Evolutionary conservation across 2,888 invertebrate species (phyloP).

Genomic region (Philhelius pedissequus): DNA sequence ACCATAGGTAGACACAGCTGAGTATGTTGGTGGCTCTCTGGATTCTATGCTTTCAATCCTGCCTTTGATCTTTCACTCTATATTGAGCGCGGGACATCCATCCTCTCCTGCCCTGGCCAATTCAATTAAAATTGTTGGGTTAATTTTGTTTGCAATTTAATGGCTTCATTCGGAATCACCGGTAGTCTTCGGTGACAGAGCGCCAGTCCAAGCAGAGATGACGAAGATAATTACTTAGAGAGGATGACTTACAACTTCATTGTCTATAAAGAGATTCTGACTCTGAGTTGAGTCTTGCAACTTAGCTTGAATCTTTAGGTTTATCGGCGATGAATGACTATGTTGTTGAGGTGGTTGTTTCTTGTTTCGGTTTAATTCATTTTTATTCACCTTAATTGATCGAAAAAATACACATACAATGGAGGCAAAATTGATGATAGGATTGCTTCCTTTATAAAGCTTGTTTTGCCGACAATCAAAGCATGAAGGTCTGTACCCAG

Average conservation of each 20-base stretch:
- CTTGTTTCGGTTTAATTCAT: conserved; percentile 53
- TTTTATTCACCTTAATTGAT: conserved; percentile 60
- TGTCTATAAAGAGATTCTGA: conserved; percentile 29
- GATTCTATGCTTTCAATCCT: conserved; percentile 7
- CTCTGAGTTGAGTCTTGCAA: not conserved
- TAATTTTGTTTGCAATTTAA: conserved; percentile 71
- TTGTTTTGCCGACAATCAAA: not conserved
- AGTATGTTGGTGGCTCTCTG: conserved; percentile 52
- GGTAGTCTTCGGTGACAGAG: not conserved
- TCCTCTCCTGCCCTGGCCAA: conserved; percentile 46
- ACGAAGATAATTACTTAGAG: conserved; percentile 64
- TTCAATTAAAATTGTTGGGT: conserved; percentile 72
- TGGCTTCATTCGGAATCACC: conserved; percentile 67
- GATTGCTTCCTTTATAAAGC: conserved; percentile 17
- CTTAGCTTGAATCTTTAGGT: conserved; percentile 23
- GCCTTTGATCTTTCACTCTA: not conserved
- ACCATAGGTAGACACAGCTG: conserved; percentile 3
- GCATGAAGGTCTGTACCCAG: not conserved
- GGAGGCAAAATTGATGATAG: not conserved
- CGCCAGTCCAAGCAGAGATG: conserved; percentile 34
- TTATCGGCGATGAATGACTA: conserved; percentile 32
- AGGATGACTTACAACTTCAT: conserved; percentile 68
- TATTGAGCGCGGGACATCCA: not conserved
- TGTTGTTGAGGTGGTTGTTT: conserved; percentile 18
- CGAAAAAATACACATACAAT: conserved; percentile 24